Conservation (phyloP, 2,113 vertebrate species). For the Salvator merianae region DNA sequence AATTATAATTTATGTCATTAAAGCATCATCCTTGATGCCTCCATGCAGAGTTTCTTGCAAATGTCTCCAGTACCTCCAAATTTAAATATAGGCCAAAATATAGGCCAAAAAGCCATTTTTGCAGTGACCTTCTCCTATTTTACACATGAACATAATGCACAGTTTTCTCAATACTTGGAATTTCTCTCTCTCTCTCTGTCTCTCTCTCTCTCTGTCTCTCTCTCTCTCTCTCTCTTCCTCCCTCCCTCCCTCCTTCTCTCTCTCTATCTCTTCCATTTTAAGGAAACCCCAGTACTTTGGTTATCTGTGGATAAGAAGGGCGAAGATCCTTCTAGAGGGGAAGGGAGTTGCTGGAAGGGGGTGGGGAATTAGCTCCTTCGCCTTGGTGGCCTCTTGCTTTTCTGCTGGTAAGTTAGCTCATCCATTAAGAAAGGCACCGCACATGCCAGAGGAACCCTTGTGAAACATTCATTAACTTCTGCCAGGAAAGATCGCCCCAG, state of each 20-base stretch:
- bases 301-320: slow-evolving; percentile 52
- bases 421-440: neutral
- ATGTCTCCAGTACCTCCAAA: slow-evolving; percentile 55
- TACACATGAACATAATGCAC: neutral
- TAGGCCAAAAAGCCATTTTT: neutral
- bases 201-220: too few relatives aligned
- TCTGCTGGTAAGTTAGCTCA: neutral
- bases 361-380: neutral
- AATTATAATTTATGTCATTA: slow-evolving; percentile 85
- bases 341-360: neutral
- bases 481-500: neutral
- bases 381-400: neutral
- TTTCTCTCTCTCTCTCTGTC: too few relatives aligned
- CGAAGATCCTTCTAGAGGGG: slow-evolving; percentile 30
- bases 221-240: too few relatives aligned
- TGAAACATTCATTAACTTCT: neutral
- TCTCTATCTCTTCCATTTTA: too few relatives aligned
- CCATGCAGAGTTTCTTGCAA: slow-evolving; percentile 69
- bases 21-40: slow-evolving; percentile 64
- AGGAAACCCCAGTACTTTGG: neutral
- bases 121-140: neutral
- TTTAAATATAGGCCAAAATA: neutral
- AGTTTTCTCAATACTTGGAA: slow-evolving; percentile 38
- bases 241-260: too few relatives aligned
- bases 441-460: neutral